A percentile compares a stretch with the other conserved stretches of the same genome.
phyloP scores from a whole-genome alignment of 2,797 vertebrate genomes.

The Eleutherodactylus coqui region DNA sequence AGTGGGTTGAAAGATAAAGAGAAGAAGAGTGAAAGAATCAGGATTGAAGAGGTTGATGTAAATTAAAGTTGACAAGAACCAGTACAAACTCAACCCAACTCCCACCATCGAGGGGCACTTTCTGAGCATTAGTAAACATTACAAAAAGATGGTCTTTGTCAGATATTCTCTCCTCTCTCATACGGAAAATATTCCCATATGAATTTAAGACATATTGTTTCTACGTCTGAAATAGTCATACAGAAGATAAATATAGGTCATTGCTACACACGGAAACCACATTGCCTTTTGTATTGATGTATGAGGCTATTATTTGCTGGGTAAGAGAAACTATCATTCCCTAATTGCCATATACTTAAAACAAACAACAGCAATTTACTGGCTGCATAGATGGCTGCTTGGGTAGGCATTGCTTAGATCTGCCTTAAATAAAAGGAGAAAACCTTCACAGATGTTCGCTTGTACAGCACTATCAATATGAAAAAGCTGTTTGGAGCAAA shows the following conservation, averaged over 20 bases:
- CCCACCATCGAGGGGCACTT: not conserved
- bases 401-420: constrained; percentile 20
- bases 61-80: constrained; percentile 37
- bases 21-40: constrained; percentile 37
- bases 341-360: constrained; percentile 51
- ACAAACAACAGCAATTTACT: constrained; percentile 50
- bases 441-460: constrained; percentile 49
- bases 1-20: constrained; percentile 56
- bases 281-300: constrained; percentile 35
- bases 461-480: constrained; percentile 1
- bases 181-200: constrained; percentile 27
- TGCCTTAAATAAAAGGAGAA: constrained; percentile 39
- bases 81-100: constrained; percentile 22
- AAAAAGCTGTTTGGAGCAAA: constrained; percentile 39
- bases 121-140: not conserved
- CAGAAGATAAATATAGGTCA: constrained; percentile 52
- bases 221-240: constrained; percentile 30
- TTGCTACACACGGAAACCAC: constrained; percentile 15
- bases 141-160: not conserved
- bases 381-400: constrained; percentile 38
- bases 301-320: constrained; percentile 46
- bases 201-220: constrained; percentile 15
- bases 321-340: constrained; percentile 44
- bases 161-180: not conserved
- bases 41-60: constrained; percentile 33